A percentile compares a stretch with the other conserved stretches of the same genome.
These are phyloP conservation scores for Drosophila niveifrons DNA, from an alignment of 2,888 invertebrate species.

Conservation along the genomic window DNA sequence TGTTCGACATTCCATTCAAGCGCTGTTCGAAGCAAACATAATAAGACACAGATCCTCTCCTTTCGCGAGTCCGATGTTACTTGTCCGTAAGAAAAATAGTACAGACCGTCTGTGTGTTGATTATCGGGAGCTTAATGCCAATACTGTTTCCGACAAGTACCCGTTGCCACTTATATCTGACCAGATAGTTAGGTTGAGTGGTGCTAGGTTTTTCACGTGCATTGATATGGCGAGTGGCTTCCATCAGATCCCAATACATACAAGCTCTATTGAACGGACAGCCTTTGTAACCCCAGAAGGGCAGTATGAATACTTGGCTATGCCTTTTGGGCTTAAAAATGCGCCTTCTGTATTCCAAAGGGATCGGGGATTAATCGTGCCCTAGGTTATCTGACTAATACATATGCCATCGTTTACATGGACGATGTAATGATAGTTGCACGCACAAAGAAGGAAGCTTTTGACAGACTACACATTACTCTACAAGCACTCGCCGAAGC, in stretches of 20 bases:
- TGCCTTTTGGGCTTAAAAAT: conserved; percentile 9
- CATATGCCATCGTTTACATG: conserved; percentile 15
- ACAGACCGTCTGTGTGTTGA: conserved; percentile 4
- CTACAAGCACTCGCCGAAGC: background rate
- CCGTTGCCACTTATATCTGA: conserved; percentile 6
- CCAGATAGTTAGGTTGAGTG: conserved; percentile 2
- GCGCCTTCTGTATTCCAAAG: conserved; percentile 3
- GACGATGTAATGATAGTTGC: conserved; percentile 4
- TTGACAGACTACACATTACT: background rate
- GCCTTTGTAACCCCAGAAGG: background rate
- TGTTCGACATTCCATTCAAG: background rate
- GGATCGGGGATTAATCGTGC: background rate
- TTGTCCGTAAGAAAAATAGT: conserved; percentile 3
- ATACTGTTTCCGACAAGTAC: conserved; percentile 13
- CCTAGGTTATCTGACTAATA: background rate
- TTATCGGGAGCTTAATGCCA: conserved; percentile 6
- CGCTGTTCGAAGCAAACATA: background rate
- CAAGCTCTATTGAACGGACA: background rate
- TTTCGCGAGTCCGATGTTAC: conserved; percentile 2
- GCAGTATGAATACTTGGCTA: background rate
- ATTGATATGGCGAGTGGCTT: background rate
- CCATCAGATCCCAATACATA: background rate
- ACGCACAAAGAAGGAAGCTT: background rate
- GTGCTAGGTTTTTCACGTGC: conserved; percentile 6
- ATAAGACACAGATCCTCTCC: background rate